Percentiles rank a stretch among this genome's conserved stretches.
Conservation (phyloP, 2,113 vertebrate genomes). For the Pomatorhinus ruficollis region DNA sequence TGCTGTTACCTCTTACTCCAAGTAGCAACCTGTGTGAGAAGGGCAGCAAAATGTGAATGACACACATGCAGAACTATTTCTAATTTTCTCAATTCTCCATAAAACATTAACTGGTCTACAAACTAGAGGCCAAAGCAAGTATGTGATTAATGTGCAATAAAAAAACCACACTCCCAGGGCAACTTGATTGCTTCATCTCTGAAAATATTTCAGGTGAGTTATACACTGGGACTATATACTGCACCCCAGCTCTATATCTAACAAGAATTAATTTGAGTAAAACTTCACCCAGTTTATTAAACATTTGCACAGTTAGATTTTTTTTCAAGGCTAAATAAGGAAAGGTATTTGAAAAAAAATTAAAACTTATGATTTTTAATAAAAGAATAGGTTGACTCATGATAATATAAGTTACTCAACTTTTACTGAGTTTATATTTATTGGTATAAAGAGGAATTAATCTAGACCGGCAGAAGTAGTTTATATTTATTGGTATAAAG, state of each 20-base stretch:
- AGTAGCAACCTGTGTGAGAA: background rate
- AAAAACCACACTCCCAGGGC: background rate
- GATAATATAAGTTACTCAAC: background rate
- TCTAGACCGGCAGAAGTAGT: background rate
- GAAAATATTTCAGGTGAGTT: constrained; percentile 8
- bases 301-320: background rate
- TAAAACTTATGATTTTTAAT: background rate
- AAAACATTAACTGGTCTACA: constrained; percentile 30
- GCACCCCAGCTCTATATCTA: background rate
- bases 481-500: background rate
- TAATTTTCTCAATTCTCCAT: constrained; percentile 30
- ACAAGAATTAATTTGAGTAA: background rate
- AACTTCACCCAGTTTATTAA: background rate
- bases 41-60: background rate
- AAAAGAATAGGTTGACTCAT: background rate
- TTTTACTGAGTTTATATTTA: background rate
- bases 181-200: background rate
- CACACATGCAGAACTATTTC: background rate
- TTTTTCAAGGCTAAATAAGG: background rate
- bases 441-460: background rate
- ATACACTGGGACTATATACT: background rate
- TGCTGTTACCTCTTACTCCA: background rate
- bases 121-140: background rate
- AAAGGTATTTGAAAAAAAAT: background rate
- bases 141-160: constrained; percentile 6